Base-by-base conservation (phyloP, 2,888 invertebrate species). In the Blomia tropicalis region DNA sequence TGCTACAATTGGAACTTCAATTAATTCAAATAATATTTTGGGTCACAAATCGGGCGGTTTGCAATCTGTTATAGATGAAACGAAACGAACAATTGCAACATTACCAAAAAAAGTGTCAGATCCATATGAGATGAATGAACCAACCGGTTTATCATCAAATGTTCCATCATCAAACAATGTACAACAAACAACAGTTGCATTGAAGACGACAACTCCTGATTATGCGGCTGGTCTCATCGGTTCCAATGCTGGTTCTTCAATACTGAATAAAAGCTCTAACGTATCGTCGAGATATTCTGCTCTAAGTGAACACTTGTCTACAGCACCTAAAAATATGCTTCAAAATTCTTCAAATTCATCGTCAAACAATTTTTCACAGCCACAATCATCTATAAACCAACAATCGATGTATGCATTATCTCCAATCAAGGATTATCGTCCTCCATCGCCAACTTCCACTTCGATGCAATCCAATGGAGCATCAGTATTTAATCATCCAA, bases 221-320 rank as follows among this genome's bases (percentile, higher is more conserved):
- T 88, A 88, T 73, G 87, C 87, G 11, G 84, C 83, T 60, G 86
- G 86, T 14, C 76, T 82, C 4, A 25, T 65, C 62, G 63, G 66
- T 64, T 5, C 27, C 25, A 29, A 54, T 11, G 22, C 17, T 19
- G 4, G 17, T 31, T 36, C 36, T 17, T 36, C 36, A 7, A 36
- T 36, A 11, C 36, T 36, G 7, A 36, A 36, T 17, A n/a, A n/a
- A n/a, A n/a, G n/a, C n/a, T n/a, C n/a, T n/a, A n/a, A n/a, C n/a
- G n/a, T n/a, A n/a, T n/a, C n/a, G n/a, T n/a, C n/a, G n/a, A n/a
- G n/a, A n/a, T n/a, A n/a, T n/a, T n/a, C n/a, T n/a, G n/a, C n/a
- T n/a, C n/a, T n/a, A n/a, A n/a, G n/a, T n/a, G n/a, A n/a, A n/a
- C n/a, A n/a, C n/a, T n/a, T n/a, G n/a, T n/a, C n/a, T n/a, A n/a